phyloP scores from a whole-genome alignment of 1,140 invertebrate species.

The Nephila pilipes region DNA sequence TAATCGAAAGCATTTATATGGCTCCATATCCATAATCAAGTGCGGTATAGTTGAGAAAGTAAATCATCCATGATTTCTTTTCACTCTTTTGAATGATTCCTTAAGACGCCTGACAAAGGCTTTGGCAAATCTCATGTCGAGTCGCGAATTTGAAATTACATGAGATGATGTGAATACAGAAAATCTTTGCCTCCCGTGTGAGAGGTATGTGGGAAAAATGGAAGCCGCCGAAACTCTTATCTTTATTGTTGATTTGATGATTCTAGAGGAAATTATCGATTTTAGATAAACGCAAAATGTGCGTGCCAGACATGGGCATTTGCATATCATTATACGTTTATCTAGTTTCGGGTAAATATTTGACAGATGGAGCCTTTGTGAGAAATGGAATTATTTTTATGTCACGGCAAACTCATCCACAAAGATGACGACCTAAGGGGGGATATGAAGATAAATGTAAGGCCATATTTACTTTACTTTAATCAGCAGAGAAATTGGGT shows the following conservation, averaged over 20 bases:
- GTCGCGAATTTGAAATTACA: slow-evolving; percentile 22
- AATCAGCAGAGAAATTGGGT: slow-evolving; percentile 47
- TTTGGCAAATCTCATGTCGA: background rate
- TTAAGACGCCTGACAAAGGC: background rate
- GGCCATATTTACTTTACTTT: slow-evolving; percentile 59
- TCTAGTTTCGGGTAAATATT: slow-evolving; percentile 69
- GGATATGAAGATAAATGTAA: slow-evolving; percentile 28
- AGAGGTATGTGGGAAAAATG: slow-evolving; percentile 25
- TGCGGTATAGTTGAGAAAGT: background rate
- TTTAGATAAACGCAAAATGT: slow-evolving; percentile 54
- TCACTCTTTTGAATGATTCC: background rate
- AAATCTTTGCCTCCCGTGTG: background rate
- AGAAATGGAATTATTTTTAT: slow-evolving; percentile 69
- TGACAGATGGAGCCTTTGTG: slow-evolving; percentile 44
- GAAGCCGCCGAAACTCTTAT: slow-evolving; percentile 29
- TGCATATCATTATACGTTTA: slow-evolving; percentile 74
- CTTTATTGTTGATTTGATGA: slow-evolving; percentile 73
- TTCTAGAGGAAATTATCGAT: slow-evolving; percentile 62
- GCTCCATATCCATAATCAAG: background rate
- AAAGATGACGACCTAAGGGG: background rate
- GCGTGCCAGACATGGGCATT: slow-evolving; percentile 57
- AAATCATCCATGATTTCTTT: background rate
- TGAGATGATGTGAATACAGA: background rate
- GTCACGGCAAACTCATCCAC: slow-evolving; percentile 31
- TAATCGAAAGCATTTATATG: background rate